Percentiles rank a stretch among this genome's conserved stretches.
Conservation (phyloP, 2,888 invertebrate genomes). For the Torymus auratus region DNA sequence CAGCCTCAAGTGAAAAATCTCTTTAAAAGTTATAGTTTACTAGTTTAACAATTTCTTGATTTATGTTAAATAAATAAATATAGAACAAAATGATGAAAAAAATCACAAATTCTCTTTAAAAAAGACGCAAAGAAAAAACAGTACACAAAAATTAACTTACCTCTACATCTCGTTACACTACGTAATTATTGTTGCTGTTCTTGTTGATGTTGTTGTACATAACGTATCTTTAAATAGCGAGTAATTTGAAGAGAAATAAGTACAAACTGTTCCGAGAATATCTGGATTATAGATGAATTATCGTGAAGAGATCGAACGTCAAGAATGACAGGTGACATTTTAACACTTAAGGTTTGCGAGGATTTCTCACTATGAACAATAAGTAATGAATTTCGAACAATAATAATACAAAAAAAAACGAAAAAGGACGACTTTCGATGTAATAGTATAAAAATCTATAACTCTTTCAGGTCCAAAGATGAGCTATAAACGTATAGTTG, state of each 20-base stretch:
- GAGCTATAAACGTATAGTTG: not conserved
- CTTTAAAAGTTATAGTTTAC: slow-evolving; percentile 5
- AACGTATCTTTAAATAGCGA: slow-evolving; percentile 56
- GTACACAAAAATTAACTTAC: slow-evolving; percentile 32
- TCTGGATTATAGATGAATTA: slow-evolving; percentile 24
- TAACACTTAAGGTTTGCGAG: slow-evolving; percentile 24
- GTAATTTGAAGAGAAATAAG: slow-evolving; percentile 42
- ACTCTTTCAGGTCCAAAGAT: slow-evolving; percentile 31
- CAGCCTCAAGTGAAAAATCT: not conserved
- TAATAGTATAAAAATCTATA: slow-evolving; percentile 32
- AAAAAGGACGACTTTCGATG: slow-evolving; percentile 29
- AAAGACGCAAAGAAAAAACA: not conserved
- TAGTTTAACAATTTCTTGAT: not conserved
- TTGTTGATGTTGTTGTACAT: slow-evolving; percentile 58
- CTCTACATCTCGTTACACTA: slow-evolving; percentile 55
- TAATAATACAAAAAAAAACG: slow-evolving; percentile 27
- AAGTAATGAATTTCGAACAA: slow-evolving; percentile 23
- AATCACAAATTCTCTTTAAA: not conserved
- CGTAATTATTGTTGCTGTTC: slow-evolving; percentile 58
- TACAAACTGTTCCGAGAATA: slow-evolving; percentile 10
- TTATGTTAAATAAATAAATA: slow-evolving; percentile 3
- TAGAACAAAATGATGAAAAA: not conserved
- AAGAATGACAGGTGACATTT: slow-evolving; percentile 35
- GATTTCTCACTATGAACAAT: slow-evolving; percentile 39
- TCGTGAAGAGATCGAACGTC: slow-evolving; percentile 46